These are phyloP conservation scores for Ceyx melanurus DNA, from an alignment of 2,113 vertebrate genomes.

Conservation along the genomic window DNA sequence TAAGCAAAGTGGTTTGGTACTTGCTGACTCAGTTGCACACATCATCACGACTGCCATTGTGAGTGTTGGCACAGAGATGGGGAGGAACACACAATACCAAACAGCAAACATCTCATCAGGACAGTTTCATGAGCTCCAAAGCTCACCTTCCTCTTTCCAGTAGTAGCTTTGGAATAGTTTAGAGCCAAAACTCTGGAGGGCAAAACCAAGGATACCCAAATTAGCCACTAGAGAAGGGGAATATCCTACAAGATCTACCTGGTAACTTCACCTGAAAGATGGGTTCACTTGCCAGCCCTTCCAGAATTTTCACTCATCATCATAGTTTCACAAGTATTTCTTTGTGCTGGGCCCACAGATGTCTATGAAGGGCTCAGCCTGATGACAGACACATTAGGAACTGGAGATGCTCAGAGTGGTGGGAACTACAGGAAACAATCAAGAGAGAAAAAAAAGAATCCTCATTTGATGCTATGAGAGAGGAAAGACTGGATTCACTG, in stretches of 20 bases:
- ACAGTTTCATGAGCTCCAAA: neutral
- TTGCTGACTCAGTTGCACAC: neutral
- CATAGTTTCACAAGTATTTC: neutral
- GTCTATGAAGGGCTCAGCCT: neutral
- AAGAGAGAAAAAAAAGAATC: neutral
- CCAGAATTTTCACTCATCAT: neutral
- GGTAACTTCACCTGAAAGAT: neutral
- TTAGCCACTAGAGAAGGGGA: neutral
- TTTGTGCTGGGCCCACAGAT: neutral
- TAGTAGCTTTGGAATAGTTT: neutral
- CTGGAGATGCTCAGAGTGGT: neutral
- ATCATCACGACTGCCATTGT: neutral
- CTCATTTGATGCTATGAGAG: neutral
- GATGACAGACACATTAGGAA: neutral
- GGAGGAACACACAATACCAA: neutral
- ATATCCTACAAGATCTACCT: neutral
- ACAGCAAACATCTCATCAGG: neutral
- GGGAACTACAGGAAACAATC: neutral
- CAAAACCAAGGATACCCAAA: neutral
- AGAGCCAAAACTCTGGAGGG: neutral
- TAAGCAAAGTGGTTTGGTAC: neutral
- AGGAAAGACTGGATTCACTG: neutral
- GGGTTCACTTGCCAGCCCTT: neutral
- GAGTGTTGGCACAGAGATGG: neutral
- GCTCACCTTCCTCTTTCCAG: neutral